Conservation (phyloP, 2,113 vertebrate species). For the Chionomys nivalis region DNA sequence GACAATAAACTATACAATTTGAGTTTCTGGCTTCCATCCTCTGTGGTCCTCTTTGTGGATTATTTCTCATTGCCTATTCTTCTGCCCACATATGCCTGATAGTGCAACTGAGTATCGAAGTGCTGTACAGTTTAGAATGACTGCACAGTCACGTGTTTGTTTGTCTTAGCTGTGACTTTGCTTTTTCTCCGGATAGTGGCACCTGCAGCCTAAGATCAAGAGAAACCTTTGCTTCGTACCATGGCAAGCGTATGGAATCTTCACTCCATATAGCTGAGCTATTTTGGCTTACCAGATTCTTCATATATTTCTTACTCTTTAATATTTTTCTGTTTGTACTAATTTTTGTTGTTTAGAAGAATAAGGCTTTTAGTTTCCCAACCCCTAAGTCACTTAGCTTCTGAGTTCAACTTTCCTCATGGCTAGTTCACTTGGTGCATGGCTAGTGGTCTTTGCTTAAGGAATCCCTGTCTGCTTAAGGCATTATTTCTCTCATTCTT, state of each 20-base stretch:
- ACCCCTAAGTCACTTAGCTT: background rate
- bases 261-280: background rate
- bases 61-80: background rate
- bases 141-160: background rate
- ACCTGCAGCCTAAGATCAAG: background rate
- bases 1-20: background rate
- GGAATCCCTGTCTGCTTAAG: background rate
- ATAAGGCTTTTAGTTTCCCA: background rate
- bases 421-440: background rate
- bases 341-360: slow-evolving; percentile 24
- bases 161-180: slow-evolving; percentile 3
- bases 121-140: background rate
- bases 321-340: background rate
- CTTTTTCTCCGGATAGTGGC: background rate
- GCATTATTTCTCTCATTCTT: background rate
- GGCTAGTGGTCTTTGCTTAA: background rate
- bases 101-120: background rate
- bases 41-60: background rate
- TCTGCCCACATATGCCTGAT: background rate
- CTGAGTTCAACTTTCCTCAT: background rate
- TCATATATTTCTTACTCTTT: background rate
- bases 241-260: background rate
- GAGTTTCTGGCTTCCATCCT: background rate
- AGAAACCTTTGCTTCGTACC: background rate
- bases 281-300: slow-evolving; percentile 6